Evolutionary conservation across 2,888 invertebrate species (phyloP).

Genomic region (Clepsis dumicolana): DNA sequence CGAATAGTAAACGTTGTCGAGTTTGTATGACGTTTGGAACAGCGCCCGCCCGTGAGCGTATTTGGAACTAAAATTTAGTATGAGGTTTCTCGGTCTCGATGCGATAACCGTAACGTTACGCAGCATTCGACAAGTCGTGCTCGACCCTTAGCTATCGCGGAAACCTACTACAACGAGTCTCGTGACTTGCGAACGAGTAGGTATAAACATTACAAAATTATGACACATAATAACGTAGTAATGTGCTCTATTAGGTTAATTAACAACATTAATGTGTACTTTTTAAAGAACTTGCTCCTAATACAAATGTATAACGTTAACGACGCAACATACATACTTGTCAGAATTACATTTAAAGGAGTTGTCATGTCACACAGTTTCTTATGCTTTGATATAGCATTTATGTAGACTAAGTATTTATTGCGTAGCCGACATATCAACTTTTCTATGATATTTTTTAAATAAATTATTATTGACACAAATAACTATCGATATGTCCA

Average conservation of each 20-base stretch:
- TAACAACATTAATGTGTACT: not conserved
- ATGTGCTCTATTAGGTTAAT: slow-evolving; percentile 10
- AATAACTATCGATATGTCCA: slow-evolving; percentile 51
- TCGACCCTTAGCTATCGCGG: not conserved
- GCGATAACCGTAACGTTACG: too few relatives aligned
- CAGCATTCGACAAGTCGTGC: too few relatives aligned
- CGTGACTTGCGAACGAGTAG: not conserved
- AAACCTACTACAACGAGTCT: not conserved
- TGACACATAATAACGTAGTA: slow-evolving; percentile 3
- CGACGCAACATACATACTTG: not conserved
- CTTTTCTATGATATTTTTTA: slow-evolving; percentile 56
- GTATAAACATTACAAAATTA: slow-evolving; percentile 1
- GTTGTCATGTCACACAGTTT: not conserved
- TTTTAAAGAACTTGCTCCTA: slow-evolving; percentile 1
- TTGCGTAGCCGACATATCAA: slow-evolving; percentile 35
- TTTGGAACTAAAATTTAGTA: too few relatives aligned
- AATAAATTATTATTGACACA: slow-evolving; percentile 57
- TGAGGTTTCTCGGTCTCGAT: too few relatives aligned
- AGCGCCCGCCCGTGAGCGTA: too few relatives aligned
- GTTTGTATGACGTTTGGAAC: too few relatives aligned
- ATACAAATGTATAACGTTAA: not conserved
- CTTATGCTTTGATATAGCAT: not conserved
- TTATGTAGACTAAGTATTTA: not conserved
- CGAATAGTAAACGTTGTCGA: too few relatives aligned
- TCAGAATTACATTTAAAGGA: not conserved